These are phyloP conservation scores for Spodoptera littoralis DNA, from an alignment of 2,888 invertebrate genomes.

Conservation along the genomic window DNA sequence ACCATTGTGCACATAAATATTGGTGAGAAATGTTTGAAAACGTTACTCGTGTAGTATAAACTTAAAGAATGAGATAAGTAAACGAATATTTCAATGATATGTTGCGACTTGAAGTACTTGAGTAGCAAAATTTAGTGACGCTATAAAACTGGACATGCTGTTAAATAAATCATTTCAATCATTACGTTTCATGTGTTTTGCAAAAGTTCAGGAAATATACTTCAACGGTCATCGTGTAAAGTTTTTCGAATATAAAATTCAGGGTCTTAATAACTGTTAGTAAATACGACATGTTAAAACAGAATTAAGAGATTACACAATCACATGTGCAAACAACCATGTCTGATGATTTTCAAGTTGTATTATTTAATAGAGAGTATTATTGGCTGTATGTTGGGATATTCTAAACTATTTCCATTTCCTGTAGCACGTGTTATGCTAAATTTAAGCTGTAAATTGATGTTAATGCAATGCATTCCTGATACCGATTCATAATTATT, in stretches of 20 bases:
- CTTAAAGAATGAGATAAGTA: constrained; percentile 12
- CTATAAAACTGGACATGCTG: constrained; percentile 19
- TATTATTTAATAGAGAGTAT: not conserved
- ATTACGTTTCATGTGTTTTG: constrained; percentile 7
- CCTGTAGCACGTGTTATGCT: constrained; percentile 57
- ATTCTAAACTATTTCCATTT: constrained; percentile 48
- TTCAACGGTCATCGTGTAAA: too few species aligned
- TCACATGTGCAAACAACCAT: too few species aligned
- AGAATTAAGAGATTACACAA: too few species aligned
- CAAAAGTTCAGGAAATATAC: not conserved
- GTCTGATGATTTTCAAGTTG: too few species aligned
- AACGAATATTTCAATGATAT: constrained; percentile 10
- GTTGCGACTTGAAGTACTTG: constrained; percentile 5
- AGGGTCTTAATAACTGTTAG: too few species aligned
- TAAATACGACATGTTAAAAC: too few species aligned
- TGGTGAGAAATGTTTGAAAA: constrained; percentile 28
- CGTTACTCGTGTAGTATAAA: constrained; percentile 6
- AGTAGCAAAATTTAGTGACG: constrained; percentile 15
- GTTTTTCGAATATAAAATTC: too few species aligned
- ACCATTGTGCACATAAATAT: constrained; percentile 27
- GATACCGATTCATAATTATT: constrained; percentile 56
- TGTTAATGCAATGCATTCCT: constrained; percentile 52
- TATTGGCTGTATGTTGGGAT: constrained; percentile 6
- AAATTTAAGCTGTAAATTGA: constrained; percentile 57
- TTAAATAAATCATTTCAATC: constrained; percentile 7